Percentiles rank a stretch among this genome's conserved stretches.
Evolutionary conservation across 2,888 invertebrate species (phyloP).

Genomic region (Megalurothrips usitatus): DNA sequence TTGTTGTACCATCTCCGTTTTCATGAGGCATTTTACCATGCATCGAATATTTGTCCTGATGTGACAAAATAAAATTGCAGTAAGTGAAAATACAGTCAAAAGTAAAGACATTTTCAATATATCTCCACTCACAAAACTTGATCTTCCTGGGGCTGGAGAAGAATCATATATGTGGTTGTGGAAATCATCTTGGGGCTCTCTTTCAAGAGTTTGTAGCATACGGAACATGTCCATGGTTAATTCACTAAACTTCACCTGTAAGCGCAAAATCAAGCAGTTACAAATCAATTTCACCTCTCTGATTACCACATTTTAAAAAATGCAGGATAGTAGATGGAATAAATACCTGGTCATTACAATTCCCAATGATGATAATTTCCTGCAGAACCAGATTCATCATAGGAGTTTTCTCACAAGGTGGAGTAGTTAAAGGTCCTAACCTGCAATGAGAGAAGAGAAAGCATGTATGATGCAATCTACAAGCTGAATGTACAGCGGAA

Average conservation of each 20-base stretch:
- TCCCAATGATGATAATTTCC: slow-evolving; percentile 91
- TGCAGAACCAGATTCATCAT: slow-evolving; percentile 83
- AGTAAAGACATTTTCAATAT: neutral
- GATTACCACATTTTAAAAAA: neutral
- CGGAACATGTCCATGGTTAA: slow-evolving; percentile 97
- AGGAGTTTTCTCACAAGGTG: slow-evolving; percentile 80
- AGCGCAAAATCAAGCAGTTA: slow-evolving; percentile 28
- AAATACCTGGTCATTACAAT: slow-evolving; percentile 75
- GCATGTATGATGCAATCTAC: slow-evolving; percentile 39
- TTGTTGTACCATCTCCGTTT: slow-evolving; percentile 56
- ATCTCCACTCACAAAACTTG: slow-evolving; percentile 56
- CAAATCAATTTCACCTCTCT: neutral
- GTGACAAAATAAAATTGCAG: slow-evolving; percentile 25
- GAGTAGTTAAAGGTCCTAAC: slow-evolving; percentile 75
- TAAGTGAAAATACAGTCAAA: neutral
- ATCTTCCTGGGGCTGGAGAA: slow-evolving; percentile 64
- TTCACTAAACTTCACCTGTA: slow-evolving; percentile 86
- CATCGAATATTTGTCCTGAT: slow-evolving; percentile 44
- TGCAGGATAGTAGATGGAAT: neutral
- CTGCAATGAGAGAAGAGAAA: slow-evolving; percentile 46
- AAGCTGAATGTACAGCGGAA: neutral
- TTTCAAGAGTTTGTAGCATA: slow-evolving; percentile 90
- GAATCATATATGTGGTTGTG: slow-evolving; percentile 64
- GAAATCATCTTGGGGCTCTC: slow-evolving; percentile 81
- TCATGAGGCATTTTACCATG: slow-evolving; percentile 50